Conservation (phyloP, 2,797 vertebrate genomes). For the Acipenser ruthenus region DNA sequence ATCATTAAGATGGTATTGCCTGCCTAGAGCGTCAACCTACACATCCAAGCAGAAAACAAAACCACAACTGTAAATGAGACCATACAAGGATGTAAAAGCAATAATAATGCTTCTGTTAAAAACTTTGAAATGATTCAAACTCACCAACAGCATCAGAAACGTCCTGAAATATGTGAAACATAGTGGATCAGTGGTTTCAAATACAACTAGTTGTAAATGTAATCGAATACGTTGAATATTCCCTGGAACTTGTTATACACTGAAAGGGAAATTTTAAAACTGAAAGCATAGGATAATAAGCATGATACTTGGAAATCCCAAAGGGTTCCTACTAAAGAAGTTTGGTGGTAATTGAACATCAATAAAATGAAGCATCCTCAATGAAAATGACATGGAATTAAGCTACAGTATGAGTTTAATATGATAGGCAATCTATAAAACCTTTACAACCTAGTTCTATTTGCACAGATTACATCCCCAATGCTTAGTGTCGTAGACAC, state of each 20-base stretch:
- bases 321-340: slow-evolving; percentile 30
- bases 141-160: too few species aligned
- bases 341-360: slow-evolving; percentile 49
- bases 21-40: too few species aligned
- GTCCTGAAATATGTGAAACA: too few species aligned
- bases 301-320: slow-evolving; percentile 34
- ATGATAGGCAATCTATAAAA: slow-evolving; percentile 94
- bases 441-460: slow-evolving; percentile 84
- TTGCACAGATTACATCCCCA: slow-evolving; percentile 76
- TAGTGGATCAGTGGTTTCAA: too few species aligned
- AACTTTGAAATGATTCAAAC: too few species aligned
- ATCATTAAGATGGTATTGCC: too few species aligned
- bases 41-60: too few species aligned
- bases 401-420: slow-evolving; percentile 63
- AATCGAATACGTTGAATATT: too few species aligned
- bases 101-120: too few species aligned
- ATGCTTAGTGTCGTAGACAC: slow-evolving; percentile 83
- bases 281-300: slow-evolving; percentile 46
- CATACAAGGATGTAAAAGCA: too few species aligned
- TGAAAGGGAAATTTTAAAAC: slow-evolving; percentile 44
- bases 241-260: slow-evolving; percentile 29
- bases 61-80: too few species aligned
- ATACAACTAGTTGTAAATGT: too few species aligned
- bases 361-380: slow-evolving; percentile 69
- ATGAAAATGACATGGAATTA: slow-evolving; percentile 76